Base-by-base conservation (phyloP, 2,888 invertebrate species). In the Philereme transversata region DNA sequence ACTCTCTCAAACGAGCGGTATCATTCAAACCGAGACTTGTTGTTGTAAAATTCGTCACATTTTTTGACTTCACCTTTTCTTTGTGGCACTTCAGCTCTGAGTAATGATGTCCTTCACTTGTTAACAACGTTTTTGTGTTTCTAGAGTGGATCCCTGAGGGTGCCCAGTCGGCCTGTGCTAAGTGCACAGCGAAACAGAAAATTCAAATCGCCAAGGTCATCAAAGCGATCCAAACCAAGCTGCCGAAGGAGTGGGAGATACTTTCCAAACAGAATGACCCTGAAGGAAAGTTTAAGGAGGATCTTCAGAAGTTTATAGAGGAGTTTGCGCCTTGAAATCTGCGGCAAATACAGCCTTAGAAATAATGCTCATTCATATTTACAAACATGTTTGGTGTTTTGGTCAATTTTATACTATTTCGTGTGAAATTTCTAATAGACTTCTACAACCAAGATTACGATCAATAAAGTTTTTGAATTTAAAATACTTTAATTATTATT, bases 131-230 rank as follows among this genome's bases (percentile, higher is more conserved):
- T 68, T 64, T 67, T 64, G 58, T 51, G 53, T 46, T 70, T 68
- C 11, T 65, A 86, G 87, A 67, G 62, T 75, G 67, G 73, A 70
- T 84, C 0, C 83, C 84, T 0, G 83, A 84, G 56, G 79, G 76
- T 0, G 34, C 75, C 0, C 54, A 70, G 44, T 57, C 77, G 7
- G 86, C 90, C 57, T 95, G 95, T 77, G 84, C 75, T 46, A 95
- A 95, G 81, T 96, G 95, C 76, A 93, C 94, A 9, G 92, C 93
- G 4, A 94, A 93, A 67, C 95, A 95, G 77, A 94, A 93, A 73
- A 76, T 79, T 40, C 88, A 93, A 4, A 68, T 80, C 4, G 81
- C 81, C 63, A 94, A 94, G 76, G 93, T 95, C 10, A 92, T 96
- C 49, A 92, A 92, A 49, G 94, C 87, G 61, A 83, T 96, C 57